Conservation (phyloP, 2,888 invertebrate genomes). For the Meteorus colon region DNA sequence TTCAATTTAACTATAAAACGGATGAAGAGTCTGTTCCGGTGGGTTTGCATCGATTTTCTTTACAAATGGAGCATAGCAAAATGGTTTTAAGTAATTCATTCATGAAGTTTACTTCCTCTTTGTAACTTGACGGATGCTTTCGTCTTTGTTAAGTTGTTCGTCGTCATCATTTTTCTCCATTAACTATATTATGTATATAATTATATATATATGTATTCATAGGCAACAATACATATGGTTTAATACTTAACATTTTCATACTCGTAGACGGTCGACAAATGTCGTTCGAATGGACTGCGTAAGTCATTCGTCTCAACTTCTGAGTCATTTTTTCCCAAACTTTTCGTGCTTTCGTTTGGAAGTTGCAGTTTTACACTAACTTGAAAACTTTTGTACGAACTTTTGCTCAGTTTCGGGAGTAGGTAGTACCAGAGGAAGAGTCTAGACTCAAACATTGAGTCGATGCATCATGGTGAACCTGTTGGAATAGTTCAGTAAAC, state of each 20-base stretch:
- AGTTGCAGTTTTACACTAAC: slow-evolving; percentile 9
- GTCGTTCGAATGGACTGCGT: background rate
- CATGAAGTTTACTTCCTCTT: slow-evolving; percentile 40
- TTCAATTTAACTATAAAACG: background rate
- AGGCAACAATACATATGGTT: background rate
- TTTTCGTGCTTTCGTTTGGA: background rate
- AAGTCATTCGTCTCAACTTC: slow-evolving; percentile 5
- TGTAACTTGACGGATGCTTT: slow-evolving; percentile 1
- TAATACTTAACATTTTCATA: background rate
- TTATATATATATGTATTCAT: slow-evolving; percentile 2
- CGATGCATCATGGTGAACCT: slow-evolving; percentile 3
- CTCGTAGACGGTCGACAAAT: background rate
- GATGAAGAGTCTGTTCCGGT: slow-evolving; percentile 9
- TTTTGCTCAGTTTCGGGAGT: background rate
- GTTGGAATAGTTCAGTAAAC: slow-evolving; percentile 18
- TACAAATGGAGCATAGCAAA: slow-evolving; percentile 34
- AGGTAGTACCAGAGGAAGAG: background rate
- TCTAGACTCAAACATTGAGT: slow-evolving; percentile 17
- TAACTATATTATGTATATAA: slow-evolving; percentile 21
- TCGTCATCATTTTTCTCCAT: slow-evolving; percentile 18
- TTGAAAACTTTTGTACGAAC: slow-evolving; percentile 4
- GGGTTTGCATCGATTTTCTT: slow-evolving; percentile 25
- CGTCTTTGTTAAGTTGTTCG: slow-evolving; percentile 26
- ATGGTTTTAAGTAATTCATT: slow-evolving; percentile 45
- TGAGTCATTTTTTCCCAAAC: background rate